Base-by-base conservation (phyloP, 2,113 vertebrate species). In the Plestiodon gilberti region DNA sequence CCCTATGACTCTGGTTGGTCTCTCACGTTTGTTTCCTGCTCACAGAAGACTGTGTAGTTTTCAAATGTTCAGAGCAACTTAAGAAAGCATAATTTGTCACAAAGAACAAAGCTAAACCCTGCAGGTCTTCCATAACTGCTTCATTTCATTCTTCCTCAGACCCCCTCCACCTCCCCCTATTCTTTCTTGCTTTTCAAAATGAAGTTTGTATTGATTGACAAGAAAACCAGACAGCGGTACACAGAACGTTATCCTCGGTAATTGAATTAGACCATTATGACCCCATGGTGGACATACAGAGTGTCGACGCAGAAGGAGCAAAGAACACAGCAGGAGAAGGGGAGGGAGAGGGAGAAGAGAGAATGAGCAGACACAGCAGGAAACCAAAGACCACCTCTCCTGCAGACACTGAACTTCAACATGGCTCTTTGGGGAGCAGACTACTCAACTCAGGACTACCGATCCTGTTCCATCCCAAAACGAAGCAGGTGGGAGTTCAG, bases 161-260 rank as follows among this genome's bases (percentile, higher is more conserved):
- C 33, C 30, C n/a, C 35, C 8, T n/a, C 23, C 74, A 4, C 11
- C 38, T n/a, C n/a, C n/a, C n/a, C 28, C 70, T 52, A 43, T 70
- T n/a, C 65, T 61, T 43, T 55, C 86, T 91, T 64, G 61, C 55
- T 90, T 94, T 90, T 80, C 43, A 88, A 82, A 93, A 93, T 83
- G 30, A 11, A 81, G 81, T 95, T 95, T 94, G 83, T 71, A 95
- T 94, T 0, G 93, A 95, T 93, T 91, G 61, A 89, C 62, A 82
- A 91, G 93, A 91, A 93, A 92, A 93, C 1, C 33, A 93, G 87
- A 87, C 86, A 93, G 86, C 87, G 76, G 94, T 91, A 94, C 90
- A 92, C 80, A 80, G 90, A 92, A 93, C 90, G 89, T 35, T 82
- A 94, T 90, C 92, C 89, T 89, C 76, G 0, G 3, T 88, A 95